Base-by-base conservation (phyloP, 2,797 vertebrate genomes). In the Pipistrellus nathusii region DNA sequence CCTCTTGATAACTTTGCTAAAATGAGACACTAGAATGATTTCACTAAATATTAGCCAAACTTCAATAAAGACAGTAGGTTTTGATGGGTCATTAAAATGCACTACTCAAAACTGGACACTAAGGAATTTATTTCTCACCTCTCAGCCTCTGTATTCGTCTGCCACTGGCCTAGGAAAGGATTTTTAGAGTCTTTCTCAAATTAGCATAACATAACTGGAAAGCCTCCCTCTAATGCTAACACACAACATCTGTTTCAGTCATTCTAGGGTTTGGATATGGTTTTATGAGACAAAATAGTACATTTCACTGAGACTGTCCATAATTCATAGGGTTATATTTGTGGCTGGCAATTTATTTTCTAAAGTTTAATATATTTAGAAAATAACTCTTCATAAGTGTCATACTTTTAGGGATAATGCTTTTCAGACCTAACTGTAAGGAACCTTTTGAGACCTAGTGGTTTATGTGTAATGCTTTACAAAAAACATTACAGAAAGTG, bases 311-410 rank as follows among this genome's bases (percentile, higher is more conserved):
- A 35, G 69, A 78, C 5, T 69, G 12, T 64, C 69, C 80, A 51
- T 76, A 86, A 91, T 68, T 93, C n/a, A 64, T 4, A 75, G 3
- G 20, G 64, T 87, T 95, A 82, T 68, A 46, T 85, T 53, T 77
- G 5, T 41, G 91, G 17, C 9, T 53, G 35, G 17, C 9, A 51
- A 66, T 81, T 78, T 90, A 25, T 41, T 88, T 91, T 27, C 59
- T 44, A n/a, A 83, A 93, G 44, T 83, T 91, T 66, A 84, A 87
- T 10, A 53, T 80, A 77, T 14, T 27, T 85, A 90, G 81, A 73
- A 15, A 92, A 90, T 71, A 38, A 87, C 78, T 76, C 23, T 35
- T 85, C 27, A 51, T 18, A 86, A 81, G 15, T 17, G 38, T 66
- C 3, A 4, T 71, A 83, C 48, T 72, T 95, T 68, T 62, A 78